phyloP scores from a whole-genome alignment of 2,113 vertebrate genomes.

The Charadrius vociferus region DNA sequence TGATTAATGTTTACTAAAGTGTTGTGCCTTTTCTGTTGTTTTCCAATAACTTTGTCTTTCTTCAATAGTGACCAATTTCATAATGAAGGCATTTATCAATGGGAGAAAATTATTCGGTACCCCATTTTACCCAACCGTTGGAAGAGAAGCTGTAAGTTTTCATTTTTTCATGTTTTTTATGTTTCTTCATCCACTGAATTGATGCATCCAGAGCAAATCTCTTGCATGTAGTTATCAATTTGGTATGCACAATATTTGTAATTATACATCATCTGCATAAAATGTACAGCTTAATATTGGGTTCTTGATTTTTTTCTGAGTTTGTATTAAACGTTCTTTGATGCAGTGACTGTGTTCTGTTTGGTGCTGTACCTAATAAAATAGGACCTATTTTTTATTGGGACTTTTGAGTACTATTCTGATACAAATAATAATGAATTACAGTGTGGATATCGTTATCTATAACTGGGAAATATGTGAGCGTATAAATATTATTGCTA shows the following conservation, averaged over 20 bases:
- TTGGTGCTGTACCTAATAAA: neutral
- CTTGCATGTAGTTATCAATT: neutral
- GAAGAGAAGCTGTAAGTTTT: constrained; percentile 90
- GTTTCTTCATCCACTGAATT: neutral
- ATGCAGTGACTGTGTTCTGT: neutral
- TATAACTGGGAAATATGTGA: neutral
- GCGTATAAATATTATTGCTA: neutral
- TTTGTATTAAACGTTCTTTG: neutral
- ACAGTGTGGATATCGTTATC: neutral
- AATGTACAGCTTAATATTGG: neutral
- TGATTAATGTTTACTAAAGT: neutral
- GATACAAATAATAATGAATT: neutral
- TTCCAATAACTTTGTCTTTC: constrained; percentile 41
- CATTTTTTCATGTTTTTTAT: neutral
- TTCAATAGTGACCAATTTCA: constrained; percentile 96
- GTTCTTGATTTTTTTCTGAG: neutral
- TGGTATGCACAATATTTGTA: neutral
- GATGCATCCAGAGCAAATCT: neutral
- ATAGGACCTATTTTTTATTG: neutral
- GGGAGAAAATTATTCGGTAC: constrained; percentile 96
- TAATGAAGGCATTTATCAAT: constrained; percentile 99
- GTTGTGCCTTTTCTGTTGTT: neutral
- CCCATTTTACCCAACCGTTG: constrained; percentile 88
- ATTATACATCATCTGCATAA: neutral
- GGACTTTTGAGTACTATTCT: neutral